These are phyloP conservation scores for Lophotis ruficrista DNA, from an alignment of 2,113 vertebrate genomes.

Conservation along the genomic window DNA sequence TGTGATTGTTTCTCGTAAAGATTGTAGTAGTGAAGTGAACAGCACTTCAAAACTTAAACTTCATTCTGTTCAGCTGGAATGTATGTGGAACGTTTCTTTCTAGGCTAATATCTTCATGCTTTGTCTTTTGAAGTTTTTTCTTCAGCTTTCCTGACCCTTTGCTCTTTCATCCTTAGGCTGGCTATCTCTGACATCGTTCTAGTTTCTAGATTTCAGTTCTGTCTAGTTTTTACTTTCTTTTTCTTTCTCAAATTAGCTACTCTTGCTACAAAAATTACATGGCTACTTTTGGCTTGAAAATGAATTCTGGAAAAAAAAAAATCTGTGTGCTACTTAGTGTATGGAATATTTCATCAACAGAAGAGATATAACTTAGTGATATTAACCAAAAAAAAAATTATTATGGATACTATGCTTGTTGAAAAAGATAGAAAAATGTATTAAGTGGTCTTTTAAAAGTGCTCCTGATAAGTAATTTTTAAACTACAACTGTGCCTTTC, in stretches of 20 bases:
- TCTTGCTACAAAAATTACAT: background rate
- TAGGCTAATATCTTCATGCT: background rate
- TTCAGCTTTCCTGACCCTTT: background rate
- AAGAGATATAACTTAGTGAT: background rate
- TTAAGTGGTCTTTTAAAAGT: background rate
- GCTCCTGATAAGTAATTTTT: background rate
- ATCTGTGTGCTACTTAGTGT: background rate
- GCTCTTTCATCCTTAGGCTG: background rate
- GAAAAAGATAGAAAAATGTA: background rate
- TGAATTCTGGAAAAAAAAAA: background rate
- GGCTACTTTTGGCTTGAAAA: background rate
- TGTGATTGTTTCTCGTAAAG: background rate
- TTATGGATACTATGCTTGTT: background rate
- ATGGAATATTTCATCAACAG: background rate
- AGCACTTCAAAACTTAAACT: background rate
- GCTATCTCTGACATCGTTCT: background rate
- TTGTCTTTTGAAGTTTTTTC: background rate
- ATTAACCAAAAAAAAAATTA: background rate
- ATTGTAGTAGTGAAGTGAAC: background rate
- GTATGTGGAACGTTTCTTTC: background rate
- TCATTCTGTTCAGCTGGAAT: background rate
- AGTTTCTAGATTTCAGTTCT: background rate
- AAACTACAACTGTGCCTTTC: background rate
- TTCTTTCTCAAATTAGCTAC: background rate
- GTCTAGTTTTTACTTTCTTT: background rate